Conservation (phyloP, 1,140 invertebrate species). For the Campodea augens region DNA sequence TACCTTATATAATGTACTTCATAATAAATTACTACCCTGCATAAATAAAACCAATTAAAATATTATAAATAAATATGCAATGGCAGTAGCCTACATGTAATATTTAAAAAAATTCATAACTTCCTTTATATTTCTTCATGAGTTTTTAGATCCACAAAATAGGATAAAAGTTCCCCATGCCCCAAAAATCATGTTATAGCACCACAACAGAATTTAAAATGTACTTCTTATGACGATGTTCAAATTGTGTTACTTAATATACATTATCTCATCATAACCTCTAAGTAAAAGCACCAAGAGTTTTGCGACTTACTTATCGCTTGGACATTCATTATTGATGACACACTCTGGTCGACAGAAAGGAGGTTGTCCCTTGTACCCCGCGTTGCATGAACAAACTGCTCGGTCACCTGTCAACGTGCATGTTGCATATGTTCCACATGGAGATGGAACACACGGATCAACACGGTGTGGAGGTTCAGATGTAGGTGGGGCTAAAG, state of each 20-base stretch:
- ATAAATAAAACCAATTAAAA: no score
- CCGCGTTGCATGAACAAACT: slow-evolving; percentile 11
- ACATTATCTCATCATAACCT: slow-evolving; percentile 1
- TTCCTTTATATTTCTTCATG: no score
- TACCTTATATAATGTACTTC: no score
- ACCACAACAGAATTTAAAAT: no score
- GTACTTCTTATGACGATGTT: no score
- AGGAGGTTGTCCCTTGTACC: slow-evolving; percentile 13
- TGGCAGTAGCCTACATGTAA: no score
- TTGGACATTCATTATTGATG: slow-evolving; percentile 43
- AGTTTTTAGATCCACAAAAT: slow-evolving; percentile 20
- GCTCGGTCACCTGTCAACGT: slow-evolving; percentile 13
- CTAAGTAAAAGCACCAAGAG: slow-evolving; percentile 29
- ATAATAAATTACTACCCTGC: no score
- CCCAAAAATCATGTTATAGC: no score
- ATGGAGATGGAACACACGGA: slow-evolving; percentile 9
- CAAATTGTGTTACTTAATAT: background rate
- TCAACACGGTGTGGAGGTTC: background rate
- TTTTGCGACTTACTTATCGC: slow-evolving; percentile 28
- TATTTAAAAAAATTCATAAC: no score
- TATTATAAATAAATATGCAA: no score
- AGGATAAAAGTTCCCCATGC: slow-evolving; percentile 41
- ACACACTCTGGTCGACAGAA: slow-evolving; percentile 46
- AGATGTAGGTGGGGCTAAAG: background rate
- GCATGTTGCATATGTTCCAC: slow-evolving; percentile 9